Base-by-base conservation (phyloP, 2,113 vertebrate species). In the Micromys minutus region DNA sequence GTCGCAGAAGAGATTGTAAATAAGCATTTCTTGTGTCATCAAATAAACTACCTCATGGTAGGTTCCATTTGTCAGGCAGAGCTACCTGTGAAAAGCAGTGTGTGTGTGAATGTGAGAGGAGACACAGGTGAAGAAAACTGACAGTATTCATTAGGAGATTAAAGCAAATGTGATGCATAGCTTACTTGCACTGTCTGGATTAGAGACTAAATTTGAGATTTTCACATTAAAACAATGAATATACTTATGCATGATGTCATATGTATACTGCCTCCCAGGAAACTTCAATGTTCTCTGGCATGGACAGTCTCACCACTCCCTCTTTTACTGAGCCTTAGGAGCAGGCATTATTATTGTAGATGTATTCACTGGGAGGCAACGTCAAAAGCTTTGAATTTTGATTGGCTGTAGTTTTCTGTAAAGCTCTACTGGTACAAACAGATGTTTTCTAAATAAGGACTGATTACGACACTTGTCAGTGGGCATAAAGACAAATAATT, bases 191-290 rank as follows among this genome's bases (percentile, higher is more conserved):
- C 13, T 17, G 7, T 50, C 39, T 4, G 72, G 47, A 87, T 69
- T 87, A 84, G 13, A 89, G 55, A 94, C 57, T 79, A 67, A 75
- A 76, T 91, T 34, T 84, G 36, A 95, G 92, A 93, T 61, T 55
- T 79, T 79, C 21, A 79, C 0, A 50, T 22, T 77, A 42, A 42
- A 87, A 67, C 5, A 92, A 77, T 19, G 4, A 79, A 89, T 84
- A 57, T 55, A 80, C 10, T 55, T 21, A 80, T 55, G n/a, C 12
- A 59, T 7, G 39, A 34, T 67, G 31, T 67, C 36, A 83, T 39
- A 6, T 75, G 12, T n/a, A 16, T 21, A 71, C 36, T 19, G 17
- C 36, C 17, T 36, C 69, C 16, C 36, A 71, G 36, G 2, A n/a
- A 71, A 21, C 16, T n/a, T 17, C 16, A 71, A 19, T n/a, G 9